These are phyloP conservation scores for Melipona quadrifasciata DNA, from an alignment of 1,140 invertebrate species.

Conservation along the genomic window DNA sequence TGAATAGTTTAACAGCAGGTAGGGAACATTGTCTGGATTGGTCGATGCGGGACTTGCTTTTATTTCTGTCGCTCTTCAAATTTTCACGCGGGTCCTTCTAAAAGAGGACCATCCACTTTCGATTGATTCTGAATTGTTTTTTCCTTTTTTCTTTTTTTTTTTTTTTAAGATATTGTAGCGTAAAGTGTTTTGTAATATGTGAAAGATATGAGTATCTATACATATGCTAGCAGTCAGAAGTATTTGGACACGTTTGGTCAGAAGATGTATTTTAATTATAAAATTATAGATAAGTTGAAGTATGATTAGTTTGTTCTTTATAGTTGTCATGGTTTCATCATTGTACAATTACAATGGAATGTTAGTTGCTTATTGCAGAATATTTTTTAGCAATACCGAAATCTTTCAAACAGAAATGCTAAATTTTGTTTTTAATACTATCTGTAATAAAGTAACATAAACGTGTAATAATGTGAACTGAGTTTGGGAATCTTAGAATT, in stretches of 20 bases:
- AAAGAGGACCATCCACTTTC: neutral
- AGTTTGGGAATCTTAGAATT: too few species aligned
- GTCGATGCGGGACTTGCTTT: neutral
- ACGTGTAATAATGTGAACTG: too few species aligned
- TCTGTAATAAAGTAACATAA: too few species aligned
- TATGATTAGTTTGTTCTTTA: too few species aligned
- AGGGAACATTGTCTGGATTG: conserved; percentile 14
- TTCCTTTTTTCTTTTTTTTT: too few species aligned
- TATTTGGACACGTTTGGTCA: neutral
- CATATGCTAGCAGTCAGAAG: neutral
- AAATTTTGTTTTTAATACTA: too few species aligned
- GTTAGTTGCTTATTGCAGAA: too few species aligned
- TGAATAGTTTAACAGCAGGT: conserved; percentile 24
- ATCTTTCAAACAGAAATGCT: too few species aligned
- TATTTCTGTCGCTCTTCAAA: neutral
- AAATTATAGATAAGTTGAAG: too few species aligned
- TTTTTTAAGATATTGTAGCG: neutral
- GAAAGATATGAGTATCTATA: neutral
- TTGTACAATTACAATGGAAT: too few species aligned
- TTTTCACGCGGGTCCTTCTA: neutral
- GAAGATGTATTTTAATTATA: neutral
- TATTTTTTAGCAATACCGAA: too few species aligned
- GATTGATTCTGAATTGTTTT: neutral
- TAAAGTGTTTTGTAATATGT: neutral
- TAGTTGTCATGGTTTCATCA: too few species aligned